Evolutionary conservation across 2,113 vertebrate genomes (phyloP).

Genomic region (Amphiprion ocellaris): DNA sequence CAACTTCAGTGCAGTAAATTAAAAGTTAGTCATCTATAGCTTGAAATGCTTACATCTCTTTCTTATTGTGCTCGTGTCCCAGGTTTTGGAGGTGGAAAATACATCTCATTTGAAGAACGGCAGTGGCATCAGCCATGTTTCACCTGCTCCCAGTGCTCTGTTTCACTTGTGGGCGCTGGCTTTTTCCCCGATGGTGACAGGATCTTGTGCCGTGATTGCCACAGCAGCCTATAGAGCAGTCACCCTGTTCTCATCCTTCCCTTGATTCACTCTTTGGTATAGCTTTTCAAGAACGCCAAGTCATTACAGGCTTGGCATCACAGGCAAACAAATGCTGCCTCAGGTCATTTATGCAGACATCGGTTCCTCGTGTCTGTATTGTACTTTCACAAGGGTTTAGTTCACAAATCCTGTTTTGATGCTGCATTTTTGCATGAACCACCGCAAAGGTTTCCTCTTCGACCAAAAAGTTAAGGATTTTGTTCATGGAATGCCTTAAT

Average conservation of each 20-base stretch:
- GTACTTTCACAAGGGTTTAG: slow-evolving; percentile 25
- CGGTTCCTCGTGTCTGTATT: slow-evolving; percentile 14
- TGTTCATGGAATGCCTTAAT: slow-evolving; percentile 62
- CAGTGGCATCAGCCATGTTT: slow-evolving; percentile 99
- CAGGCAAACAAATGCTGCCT: slow-evolving; percentile 60
- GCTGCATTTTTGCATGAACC: slow-evolving; percentile 38
- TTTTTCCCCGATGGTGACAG: slow-evolving; percentile 92
- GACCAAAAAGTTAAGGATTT: slow-evolving; percentile 24
- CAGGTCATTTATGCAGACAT: slow-evolving; percentile 57
- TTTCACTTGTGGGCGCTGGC: slow-evolving; percentile 94
- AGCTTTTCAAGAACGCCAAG: slow-evolving; percentile 44
- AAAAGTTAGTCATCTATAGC: background rate
- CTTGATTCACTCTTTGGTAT: slow-evolving; percentile 20
- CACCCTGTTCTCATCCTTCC: background rate
- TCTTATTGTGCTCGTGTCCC: background rate
- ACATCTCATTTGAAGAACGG: slow-evolving; percentile 97
- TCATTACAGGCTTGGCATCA: slow-evolving; percentile 53
- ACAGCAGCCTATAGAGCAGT: slow-evolving; percentile 88
- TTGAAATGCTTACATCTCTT: background rate
- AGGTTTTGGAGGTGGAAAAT: slow-evolving; percentile 98
- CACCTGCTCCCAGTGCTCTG: slow-evolving; percentile 92
- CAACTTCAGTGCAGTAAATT: background rate
- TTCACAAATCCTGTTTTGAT: slow-evolving; percentile 33
- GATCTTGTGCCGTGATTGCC: slow-evolving; percentile 95
- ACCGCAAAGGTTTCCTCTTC: slow-evolving; percentile 25